Percentiles rank a stretch among this genome's conserved stretches.
These are phyloP conservation scores for Cossypha niveicapilla DNA, from an alignment of 2,797 vertebrate species.

Conservation along the genomic window DNA sequence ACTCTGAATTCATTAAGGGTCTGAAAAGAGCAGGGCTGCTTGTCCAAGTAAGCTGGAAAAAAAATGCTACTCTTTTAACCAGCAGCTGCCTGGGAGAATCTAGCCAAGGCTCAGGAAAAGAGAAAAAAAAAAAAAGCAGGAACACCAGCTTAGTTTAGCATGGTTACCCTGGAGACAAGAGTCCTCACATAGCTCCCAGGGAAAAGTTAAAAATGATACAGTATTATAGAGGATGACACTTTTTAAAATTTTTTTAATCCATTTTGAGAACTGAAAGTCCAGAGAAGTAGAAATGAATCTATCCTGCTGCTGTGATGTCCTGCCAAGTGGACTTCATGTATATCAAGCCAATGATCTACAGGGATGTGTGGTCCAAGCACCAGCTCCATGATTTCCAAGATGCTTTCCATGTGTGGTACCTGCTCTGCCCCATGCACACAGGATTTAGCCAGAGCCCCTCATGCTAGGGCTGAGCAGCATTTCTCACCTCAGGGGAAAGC, in stretches of 20 bases:
- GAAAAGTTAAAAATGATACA: background rate
- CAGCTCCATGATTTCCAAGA: background rate
- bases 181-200: background rate
- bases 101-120: background rate
- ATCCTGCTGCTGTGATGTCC: background rate
- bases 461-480: rapidly evolving
- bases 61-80: background rate
- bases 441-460: background rate
- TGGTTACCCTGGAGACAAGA: background rate
- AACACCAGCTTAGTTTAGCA: background rate
- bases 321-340: background rate
- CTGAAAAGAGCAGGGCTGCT: background rate
- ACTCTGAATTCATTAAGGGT: background rate
- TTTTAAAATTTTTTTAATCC: background rate
- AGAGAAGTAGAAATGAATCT: background rate
- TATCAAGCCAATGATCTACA: background rate
- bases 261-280: background rate
- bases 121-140: background rate
- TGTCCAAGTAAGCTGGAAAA: background rate
- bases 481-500: background rate
- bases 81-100: slow-evolving; percentile 1
- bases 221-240: background rate
- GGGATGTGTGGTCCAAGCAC: background rate
- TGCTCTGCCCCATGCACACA: background rate
- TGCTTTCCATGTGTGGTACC: rapidly evolving